Base-by-base conservation (phyloP, 2,888 invertebrate genomes). In the Chymomyza amoena region DNA sequence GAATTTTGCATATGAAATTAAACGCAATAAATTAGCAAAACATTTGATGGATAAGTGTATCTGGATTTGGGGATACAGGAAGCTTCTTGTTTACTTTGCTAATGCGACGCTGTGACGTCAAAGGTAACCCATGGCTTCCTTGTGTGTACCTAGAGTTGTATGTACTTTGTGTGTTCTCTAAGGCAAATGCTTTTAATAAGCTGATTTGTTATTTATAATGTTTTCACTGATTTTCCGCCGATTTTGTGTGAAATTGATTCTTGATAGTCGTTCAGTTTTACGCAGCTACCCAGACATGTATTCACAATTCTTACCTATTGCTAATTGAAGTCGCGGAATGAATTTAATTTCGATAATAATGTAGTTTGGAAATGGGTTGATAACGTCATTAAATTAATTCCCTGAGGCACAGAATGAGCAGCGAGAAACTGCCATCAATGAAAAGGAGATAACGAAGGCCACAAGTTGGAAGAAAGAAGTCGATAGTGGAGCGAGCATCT, bases 121-220 rank as follows among this genome's bases (percentile, higher is more conserved):
- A 69, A 66, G 65, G 64, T 51, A 45, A 61, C 59, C 68, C 63
- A 71, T 57, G 61, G 57, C 61, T 63, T 64, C 57, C 51, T 56
- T 16, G 39, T 9, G 20, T 16, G 52, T 57, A 15, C 32, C 32
- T 1, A 32, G 7, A 32, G 7, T 32, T 7, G 32, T 32, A 7
- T 32, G 32, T 32, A 32, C 32, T 32, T 61, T 64, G 20, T 56
- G n/a, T 50, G 63, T 39, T 64, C 57, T 39, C 65, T 57, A 72
- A 69, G 72, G 74, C 74, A 75, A 75, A 79, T 63, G 80, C 90
- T 85, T 80, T 87, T 87, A 84, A 84, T 88, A 89, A 89, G 88
- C 88, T 82, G 77, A 87, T 90, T 83, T 88, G 84, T 83, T 89
- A 90, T 89, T 90, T 79, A 90, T 89, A 70, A 86, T 84, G 79